Base-by-base conservation (phyloP, 2,113 vertebrate species). In the Centropus bengalensis region DNA sequence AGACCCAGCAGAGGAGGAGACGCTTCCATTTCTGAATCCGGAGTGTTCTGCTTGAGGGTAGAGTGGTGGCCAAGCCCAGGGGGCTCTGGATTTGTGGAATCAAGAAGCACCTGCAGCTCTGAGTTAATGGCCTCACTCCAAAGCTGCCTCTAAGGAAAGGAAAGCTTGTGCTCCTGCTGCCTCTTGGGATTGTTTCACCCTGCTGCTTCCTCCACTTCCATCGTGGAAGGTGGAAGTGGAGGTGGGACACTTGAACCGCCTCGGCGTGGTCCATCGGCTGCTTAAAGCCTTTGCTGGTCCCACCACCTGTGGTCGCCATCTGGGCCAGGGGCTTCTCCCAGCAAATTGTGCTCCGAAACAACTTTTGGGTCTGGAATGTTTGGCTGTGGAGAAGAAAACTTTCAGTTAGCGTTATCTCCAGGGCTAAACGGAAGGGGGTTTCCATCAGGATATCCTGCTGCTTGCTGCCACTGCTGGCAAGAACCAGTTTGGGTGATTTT, bases 271-370 rank as follows among this genome's bases (percentile, higher is more conserved):
- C 42, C 6, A 52, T 19, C 74, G 13, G 42, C 21, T 8, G 0
- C 8, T 1, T 9, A 16, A 56, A 67, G 16, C 38, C 67, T 30
- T 6, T 16, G 23, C 1, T 8, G 51, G n/a, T 36, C 18, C 24
- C 54, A 36, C 36, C 68, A 21, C 8, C 55, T 12, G 70, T 2
- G 0, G 5, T 28, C 1, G 0, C 0, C 30, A 42, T 21, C 27
- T 52, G 77, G 40, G 30, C 5, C 24, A 45, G 1, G 5, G 38
- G 51, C 52, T 33, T 69, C 33, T 63, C 18, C 0, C 0, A 59
- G 49, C 2, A 0, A 68, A 0, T 36, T 19, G 82, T 69, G 60
- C 64, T 81, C 64, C 45, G 59, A 26, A 77, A 45, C 9, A 10
- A 71, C 17, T 3, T 1, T 0, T 52, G 62, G 22, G 26, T 27